phyloP scores from a whole-genome alignment of 2,113 vertebrate genomes.

The Callospermophilus lateralis region DNA sequence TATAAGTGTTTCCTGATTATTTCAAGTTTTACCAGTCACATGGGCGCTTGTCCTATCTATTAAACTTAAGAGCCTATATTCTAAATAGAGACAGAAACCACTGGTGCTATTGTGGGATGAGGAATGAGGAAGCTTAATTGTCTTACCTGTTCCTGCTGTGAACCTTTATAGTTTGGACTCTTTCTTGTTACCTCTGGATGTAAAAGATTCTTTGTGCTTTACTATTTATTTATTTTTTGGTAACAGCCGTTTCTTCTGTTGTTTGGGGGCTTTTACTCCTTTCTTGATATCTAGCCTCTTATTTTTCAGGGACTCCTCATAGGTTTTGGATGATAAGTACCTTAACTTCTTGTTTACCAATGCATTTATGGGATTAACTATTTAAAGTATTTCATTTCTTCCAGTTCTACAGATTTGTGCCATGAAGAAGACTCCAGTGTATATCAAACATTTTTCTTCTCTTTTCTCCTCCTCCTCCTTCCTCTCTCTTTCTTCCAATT shows the following conservation, averaged over 20 bases:
- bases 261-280: background rate
- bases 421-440: background rate
- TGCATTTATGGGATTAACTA: background rate
- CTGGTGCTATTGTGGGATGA: background rate
- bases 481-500: background rate
- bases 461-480: too few species aligned
- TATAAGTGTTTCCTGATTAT: background rate
- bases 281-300: background rate
- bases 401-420: background rate
- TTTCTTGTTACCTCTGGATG: background rate
- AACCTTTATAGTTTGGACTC: background rate
- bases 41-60: background rate
- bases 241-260: background rate
- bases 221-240: background rate
- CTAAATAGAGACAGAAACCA: background rate
- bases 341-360: conserved; percentile 16
- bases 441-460: background rate
- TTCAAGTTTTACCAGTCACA: background rate
- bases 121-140: background rate
- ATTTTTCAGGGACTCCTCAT: background rate
- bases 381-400: background rate
- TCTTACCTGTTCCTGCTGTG: background rate
- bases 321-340: background rate
- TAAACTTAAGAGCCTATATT: background rate
- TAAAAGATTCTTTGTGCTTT: background rate